A percentile compares a stretch with the other conserved stretches of the same genome.
Conservation (phyloP, 2,113 vertebrate species). For the Regulus satrapa region DNA sequence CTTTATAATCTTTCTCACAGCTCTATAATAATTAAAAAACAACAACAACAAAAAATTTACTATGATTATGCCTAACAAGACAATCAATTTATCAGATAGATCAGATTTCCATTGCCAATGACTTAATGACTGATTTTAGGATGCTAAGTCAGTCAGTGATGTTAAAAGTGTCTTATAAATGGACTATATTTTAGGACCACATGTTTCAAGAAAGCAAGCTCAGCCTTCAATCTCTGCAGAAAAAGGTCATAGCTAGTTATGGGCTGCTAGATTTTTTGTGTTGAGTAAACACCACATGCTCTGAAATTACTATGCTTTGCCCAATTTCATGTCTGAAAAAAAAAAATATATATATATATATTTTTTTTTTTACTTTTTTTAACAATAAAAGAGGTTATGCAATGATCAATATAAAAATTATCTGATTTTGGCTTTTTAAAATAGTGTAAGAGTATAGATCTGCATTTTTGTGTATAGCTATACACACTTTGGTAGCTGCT, state of each 20-base stretch:
- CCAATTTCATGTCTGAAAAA: background rate
- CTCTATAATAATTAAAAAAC: background rate
- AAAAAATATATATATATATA: too few relatives aligned
- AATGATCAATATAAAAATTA: background rate
- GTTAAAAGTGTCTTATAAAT: background rate
- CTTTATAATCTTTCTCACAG: background rate
- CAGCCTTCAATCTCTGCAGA: background rate
- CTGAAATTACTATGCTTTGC: rapidly evolving
- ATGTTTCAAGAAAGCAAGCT: background rate
- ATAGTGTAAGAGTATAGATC: background rate
- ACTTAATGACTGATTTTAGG: background rate
- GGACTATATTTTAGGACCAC: rapidly evolving
- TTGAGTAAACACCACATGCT: background rate
- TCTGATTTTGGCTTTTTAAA: background rate
- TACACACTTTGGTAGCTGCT: background rate
- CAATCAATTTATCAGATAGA: background rate
- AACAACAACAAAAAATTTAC: rapidly evolving
- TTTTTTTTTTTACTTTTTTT: background rate
- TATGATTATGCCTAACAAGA: background rate
- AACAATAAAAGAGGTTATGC: background rate
- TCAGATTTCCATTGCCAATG: background rate
- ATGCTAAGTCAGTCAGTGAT: background rate
- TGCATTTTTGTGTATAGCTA: background rate
- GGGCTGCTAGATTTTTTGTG: background rate
- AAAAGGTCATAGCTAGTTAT: rapidly evolving